Conservation (phyloP, 2,113 vertebrate genomes). For the Indri indri region DNA sequence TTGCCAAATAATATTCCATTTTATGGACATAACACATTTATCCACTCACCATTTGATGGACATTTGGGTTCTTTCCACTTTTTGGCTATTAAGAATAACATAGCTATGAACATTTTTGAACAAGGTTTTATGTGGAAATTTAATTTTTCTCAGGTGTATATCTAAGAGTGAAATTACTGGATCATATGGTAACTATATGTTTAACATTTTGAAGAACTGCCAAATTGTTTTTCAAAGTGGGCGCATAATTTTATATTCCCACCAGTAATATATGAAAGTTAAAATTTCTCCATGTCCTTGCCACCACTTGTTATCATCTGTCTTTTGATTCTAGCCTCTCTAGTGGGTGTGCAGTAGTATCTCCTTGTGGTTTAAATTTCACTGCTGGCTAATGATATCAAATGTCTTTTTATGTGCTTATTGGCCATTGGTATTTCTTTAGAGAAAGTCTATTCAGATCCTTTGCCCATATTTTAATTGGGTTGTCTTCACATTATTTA, state of each 20-base stretch:
- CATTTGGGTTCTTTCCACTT: neutral
- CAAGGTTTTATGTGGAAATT: neutral
- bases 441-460: neutral
- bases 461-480: neutral
- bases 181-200: neutral
- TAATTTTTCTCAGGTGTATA: neutral
- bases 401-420: neutral
- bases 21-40: neutral
- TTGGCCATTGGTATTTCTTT: neutral
- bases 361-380: neutral
- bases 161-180: neutral
- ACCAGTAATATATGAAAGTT: neutral
- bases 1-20: neutral
- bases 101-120: neutral
- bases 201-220: neutral
- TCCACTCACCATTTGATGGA: neutral
- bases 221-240: neutral
- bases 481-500: neutral
- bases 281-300: neutral
- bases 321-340: neutral
- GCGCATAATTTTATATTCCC: neutral
- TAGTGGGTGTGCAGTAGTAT: neutral
- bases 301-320: neutral
- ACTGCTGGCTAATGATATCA: neutral
- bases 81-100: neutral